These are phyloP conservation scores for Timema podura DNA, from an alignment of 2,888 invertebrate genomes.

Conservation along the genomic window DNA sequence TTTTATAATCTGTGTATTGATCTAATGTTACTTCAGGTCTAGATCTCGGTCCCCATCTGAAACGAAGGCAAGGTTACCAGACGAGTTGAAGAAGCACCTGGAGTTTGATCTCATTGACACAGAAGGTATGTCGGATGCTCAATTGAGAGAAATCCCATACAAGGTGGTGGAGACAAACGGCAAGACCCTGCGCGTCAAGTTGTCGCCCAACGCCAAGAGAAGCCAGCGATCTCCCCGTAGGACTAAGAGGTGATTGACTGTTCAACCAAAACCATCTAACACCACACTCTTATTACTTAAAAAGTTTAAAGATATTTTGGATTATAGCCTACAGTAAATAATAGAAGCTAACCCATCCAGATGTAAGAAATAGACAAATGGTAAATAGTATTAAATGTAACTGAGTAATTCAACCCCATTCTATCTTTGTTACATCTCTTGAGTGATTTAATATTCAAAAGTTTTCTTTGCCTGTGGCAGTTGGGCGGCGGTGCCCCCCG, in stretches of 20 bases:
- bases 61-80: slow-evolving; percentile 66
- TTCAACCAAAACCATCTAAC: background rate
- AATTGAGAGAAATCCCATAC: slow-evolving; percentile 82
- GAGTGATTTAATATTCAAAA: too few species aligned
- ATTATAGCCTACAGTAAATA: background rate
- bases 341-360: too few species aligned
- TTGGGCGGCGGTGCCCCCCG: too few species aligned
- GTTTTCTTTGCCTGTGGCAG: too few species aligned
- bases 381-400: too few species aligned
- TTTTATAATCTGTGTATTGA: too few species aligned
- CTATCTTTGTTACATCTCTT: too few species aligned
- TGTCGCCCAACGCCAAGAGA: slow-evolving; percentile 26
- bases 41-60: slow-evolving; percentile 64
- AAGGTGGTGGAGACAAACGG: slow-evolving; percentile 67
- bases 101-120: slow-evolving; percentile 87
- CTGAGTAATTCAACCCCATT: too few species aligned
- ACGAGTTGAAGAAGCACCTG: slow-evolving; percentile 77
- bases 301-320: background rate
- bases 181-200: slow-evolving; percentile 22
- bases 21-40: slow-evolving; percentile 38
- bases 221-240: slow-evolving; percentile 33
- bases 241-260: slow-evolving; percentile 34
- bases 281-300: background rate
- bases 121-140: slow-evolving; percentile 81
- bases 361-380: too few species aligned